Evolutionary conservation across 64 coral and sea anemone genomes (phyloP).

Genomic region (Cladopsammia gracilis): DNA sequence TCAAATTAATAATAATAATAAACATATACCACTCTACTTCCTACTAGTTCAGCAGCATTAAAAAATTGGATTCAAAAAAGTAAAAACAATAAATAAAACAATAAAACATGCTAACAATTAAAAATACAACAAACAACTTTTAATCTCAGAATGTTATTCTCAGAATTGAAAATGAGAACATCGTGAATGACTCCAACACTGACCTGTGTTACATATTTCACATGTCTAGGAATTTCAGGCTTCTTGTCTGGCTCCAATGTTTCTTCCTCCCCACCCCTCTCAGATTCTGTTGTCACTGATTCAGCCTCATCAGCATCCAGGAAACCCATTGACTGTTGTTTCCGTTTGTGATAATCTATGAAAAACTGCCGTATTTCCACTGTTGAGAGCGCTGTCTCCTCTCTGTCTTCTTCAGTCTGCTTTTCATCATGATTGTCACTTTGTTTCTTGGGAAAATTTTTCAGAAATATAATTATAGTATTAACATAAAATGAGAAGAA

Average conservation of each 20-base stretch:
- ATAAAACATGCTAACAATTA: no score
- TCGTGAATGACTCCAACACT: neutral
- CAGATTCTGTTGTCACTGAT: neutral
- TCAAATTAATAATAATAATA: no score
- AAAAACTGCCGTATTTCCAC: constrained; percentile 71
- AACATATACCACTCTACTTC: no score
- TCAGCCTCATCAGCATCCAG: constrained; percentile 41
- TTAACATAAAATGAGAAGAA: neutral
- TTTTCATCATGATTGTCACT: neutral
- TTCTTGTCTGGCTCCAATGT: constrained; percentile 69
- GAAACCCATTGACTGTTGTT: constrained; percentile 80
- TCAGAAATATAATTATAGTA: neutral
- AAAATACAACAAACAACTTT: no score
- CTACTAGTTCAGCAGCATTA: no score
- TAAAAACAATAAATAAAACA: no score
- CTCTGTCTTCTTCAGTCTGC: neutral
- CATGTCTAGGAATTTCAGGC: constrained; percentile 77
- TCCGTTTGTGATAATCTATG: constrained; percentile 82
- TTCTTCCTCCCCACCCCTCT: constrained; percentile 27
- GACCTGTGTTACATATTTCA: constrained; percentile 84
- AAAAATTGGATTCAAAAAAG: no score
- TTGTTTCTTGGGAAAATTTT: neutral
- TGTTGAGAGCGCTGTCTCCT: neutral
- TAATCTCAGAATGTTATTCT: no score
- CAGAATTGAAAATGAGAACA: no score